Evolutionary conservation across 2,888 invertebrate species (phyloP).

Genomic region (Scaptomyza parva): DNA sequence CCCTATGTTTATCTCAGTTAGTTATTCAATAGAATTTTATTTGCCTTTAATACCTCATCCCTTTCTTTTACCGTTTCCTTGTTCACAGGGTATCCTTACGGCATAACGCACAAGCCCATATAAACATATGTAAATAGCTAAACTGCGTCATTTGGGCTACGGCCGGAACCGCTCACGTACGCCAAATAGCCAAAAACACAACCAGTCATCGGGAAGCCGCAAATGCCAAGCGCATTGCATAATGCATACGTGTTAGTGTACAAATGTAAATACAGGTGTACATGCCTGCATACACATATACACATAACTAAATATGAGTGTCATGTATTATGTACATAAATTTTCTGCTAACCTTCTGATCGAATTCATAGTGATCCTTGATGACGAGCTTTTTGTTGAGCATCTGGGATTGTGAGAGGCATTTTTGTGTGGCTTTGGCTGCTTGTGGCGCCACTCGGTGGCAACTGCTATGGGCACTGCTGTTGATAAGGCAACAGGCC

Average conservation of each 20-base stretch:
- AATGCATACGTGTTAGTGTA: conserved; percentile 29
- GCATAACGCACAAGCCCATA: neutral
- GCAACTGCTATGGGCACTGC: conserved; percentile 70
- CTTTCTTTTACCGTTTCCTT: neutral
- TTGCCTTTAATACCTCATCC: neutral
- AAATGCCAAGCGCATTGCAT: conserved; percentile 53
- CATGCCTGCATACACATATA: neutral
- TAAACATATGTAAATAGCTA: conserved; percentile 6
- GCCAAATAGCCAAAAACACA: conserved; percentile 43
- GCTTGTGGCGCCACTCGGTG: conserved; percentile 68
- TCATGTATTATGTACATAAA: neutral
- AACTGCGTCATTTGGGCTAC: conserved; percentile 52
- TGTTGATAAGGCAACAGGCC: conserved; percentile 61
- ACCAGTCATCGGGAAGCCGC: conserved; percentile 21
- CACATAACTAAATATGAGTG: neutral
- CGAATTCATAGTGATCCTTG: conserved; percentile 91
- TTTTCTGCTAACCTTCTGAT: conserved; percentile 87
- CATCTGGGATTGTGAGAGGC: conserved; percentile 76
- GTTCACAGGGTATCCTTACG: conserved; percentile 38
- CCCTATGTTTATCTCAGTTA: neutral
- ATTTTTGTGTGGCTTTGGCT: conserved; percentile 71
- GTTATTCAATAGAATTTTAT: neutral
- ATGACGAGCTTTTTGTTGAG: conserved; percentile 85
- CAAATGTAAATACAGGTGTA: conserved; percentile 10
- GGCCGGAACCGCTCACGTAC: conserved; percentile 59